Evolutionary conservation across 2,888 invertebrate genomes (phyloP).

Genomic region (Hypolimnas misippus): DNA sequence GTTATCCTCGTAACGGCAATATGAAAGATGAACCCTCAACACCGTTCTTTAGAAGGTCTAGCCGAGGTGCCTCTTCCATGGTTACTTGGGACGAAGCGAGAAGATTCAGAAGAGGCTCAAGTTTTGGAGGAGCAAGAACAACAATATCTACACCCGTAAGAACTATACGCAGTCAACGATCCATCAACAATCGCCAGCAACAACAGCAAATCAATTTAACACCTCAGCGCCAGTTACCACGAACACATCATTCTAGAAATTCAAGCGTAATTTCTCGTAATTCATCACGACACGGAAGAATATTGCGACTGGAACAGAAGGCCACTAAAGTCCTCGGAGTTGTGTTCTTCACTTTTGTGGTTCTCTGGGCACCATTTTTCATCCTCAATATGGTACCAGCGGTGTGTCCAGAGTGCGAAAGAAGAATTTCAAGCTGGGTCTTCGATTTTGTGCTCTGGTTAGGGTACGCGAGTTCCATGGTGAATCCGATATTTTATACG

Average conservation of each 20-base stretch:
- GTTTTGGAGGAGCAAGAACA: slow-evolving; percentile 87
- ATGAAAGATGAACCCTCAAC: slow-evolving; percentile 72
- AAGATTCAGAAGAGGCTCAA: slow-evolving; percentile 87
- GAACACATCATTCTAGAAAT: slow-evolving; percentile 90
- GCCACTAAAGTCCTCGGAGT: slow-evolving; percentile 98
- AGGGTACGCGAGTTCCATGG: slow-evolving; percentile 97
- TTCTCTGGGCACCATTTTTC: slow-evolving; percentile 98
- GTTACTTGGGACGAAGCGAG: slow-evolving; percentile 90
- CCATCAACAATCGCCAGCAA: slow-evolving; percentile 61
- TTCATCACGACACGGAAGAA: slow-evolving; percentile 92
- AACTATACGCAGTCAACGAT: slow-evolving; percentile 66
- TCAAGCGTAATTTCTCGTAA: slow-evolving; percentile 92
- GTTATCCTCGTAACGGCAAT: slow-evolving; percentile 66
- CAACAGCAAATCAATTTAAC: slow-evolving; percentile 54
- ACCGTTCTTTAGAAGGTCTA: slow-evolving; percentile 79
- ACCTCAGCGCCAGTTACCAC: slow-evolving; percentile 80
- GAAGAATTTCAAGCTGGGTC: slow-evolving; percentile 89
- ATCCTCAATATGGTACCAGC: slow-evolving; percentile 94
- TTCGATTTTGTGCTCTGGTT: slow-evolving; percentile 96
- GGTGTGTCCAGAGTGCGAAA: slow-evolving; percentile 91
- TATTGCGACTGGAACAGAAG: slow-evolving; percentile 95
- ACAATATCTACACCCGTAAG: slow-evolving; percentile 82
- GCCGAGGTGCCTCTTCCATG: slow-evolving; percentile 88
- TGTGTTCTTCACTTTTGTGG: slow-evolving; percentile 96
- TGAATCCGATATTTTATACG: slow-evolving; percentile 98